Base-by-base conservation (phyloP, 2,797 vertebrate species). In the Sandelia bainsii region DNA sequence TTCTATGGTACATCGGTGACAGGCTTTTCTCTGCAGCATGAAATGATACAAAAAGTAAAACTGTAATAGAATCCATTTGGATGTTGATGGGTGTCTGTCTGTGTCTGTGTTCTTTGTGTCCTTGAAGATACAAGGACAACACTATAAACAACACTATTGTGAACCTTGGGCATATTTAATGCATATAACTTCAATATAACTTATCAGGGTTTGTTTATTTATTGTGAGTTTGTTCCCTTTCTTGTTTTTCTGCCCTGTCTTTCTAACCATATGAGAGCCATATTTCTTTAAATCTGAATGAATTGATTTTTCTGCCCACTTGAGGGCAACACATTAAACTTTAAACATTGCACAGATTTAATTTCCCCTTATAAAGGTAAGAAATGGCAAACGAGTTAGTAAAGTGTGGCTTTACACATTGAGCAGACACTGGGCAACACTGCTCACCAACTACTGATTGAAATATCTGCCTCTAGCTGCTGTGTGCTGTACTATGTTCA, bases 131-230 rank as follows among this genome's bases (percentile, higher is more conserved):
- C 72, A 83, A 70, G 80, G 81, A 86, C 64, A 85, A 81, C 66
- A 58, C 8, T 34, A 34, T 34, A 34, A 34, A 34, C 8, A 34
- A 34, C 77, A 32, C 49, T 50, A 66, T 85, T 85, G 81, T 89
- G 88, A 90, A 88, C 79, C 65, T 83, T 42, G 0, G 90, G 75
- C 81, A 88, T 91, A 85, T 88, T 90, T 87, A 87, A 93, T 85
- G 77, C 8, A 0, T 62, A 37, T 1, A 6, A 0, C 82, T 80
- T 93, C 67, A 92, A 87, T 92, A 89, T 91, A 34, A 34, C 9
- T 34, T 8, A 40, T 23, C 13, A 9, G 20, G 34, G 20, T 58
- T 57, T 57, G 5, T 37, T 29, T 37, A 56, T 22, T 56, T 22
- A 57, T 23, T 40, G 12, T 12, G 40, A 39, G 7, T 49, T n/a